Evolutionary conservation across 1,140 invertebrate genomes (phyloP).

Genomic region (Macrocentrus cingulum): DNA sequence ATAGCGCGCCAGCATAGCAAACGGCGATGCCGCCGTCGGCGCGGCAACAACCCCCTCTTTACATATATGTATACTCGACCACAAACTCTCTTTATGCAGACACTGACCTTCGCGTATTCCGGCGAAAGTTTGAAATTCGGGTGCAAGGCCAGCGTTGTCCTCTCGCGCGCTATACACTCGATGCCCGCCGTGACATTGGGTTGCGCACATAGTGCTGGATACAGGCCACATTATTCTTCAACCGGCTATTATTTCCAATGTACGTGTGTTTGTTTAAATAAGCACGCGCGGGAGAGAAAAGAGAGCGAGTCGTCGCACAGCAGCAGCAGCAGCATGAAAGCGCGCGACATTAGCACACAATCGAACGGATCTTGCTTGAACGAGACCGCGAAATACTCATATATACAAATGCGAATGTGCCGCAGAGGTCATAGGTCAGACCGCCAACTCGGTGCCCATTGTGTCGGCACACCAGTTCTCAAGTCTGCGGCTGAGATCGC

Average conservation of each 20-base stretch:
- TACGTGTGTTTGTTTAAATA: no score
- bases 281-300: background rate
- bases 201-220: no score
- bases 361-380: constrained; percentile 40
- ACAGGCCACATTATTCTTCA: no score
- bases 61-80: constrained; percentile 37
- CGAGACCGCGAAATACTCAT: constrained; percentile 26
- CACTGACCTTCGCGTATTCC: constrained; percentile 57
- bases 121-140: constrained; percentile 58
- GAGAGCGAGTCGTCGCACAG: no score
- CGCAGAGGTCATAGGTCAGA: constrained; percentile 52
- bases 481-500: constrained; percentile 24
- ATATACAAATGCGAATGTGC: constrained; percentile 49
- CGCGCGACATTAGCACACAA: constrained; percentile 57
- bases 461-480: constrained; percentile 43
- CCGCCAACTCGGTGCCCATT: constrained; percentile 56
- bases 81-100: constrained; percentile 56
- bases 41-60: constrained; percentile 24
- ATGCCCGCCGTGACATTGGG: no score
- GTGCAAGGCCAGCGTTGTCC: constrained; percentile 51
- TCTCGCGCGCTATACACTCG: no score
- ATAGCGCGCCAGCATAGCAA: constrained; percentile 58
- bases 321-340: no score
- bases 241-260: no score
- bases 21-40: constrained; percentile 18